A percentile compares a stretch with the other conserved stretches of the same genome.
phyloP scores from a whole-genome alignment of 2,797 vertebrate species.

The Merluccius polli region DNA sequence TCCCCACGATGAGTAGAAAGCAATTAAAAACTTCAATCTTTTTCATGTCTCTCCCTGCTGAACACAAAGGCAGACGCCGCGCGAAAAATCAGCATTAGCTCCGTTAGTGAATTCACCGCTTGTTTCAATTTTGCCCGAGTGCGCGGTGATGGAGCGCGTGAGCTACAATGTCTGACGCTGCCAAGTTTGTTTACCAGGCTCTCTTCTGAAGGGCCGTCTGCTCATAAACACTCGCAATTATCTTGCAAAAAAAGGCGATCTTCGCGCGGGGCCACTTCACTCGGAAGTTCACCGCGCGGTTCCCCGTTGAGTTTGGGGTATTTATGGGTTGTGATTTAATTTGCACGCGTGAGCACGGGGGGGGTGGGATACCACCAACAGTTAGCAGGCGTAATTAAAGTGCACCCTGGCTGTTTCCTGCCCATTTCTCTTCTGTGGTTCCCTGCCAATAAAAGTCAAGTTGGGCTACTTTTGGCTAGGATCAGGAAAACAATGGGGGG shows the following conservation, averaged over 20 bases:
- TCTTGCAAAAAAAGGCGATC: slow-evolving; percentile 55
- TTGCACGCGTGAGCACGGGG: slow-evolving; percentile 47
- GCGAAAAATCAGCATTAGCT: slow-evolving; percentile 59
- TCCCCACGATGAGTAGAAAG: slow-evolving; percentile 71
- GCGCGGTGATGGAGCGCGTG: slow-evolving; percentile 49
- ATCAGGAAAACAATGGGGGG: slow-evolving; percentile 31
- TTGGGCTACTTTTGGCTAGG: slow-evolving; percentile 45
- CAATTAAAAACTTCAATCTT: slow-evolving; percentile 78
- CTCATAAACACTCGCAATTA: slow-evolving; percentile 69
- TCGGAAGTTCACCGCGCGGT: slow-evolving; percentile 51
- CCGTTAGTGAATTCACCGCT: slow-evolving; percentile 48
- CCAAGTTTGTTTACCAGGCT: slow-evolving; percentile 66
- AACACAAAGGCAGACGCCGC: slow-evolving; percentile 66
- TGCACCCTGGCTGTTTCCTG: slow-evolving; percentile 56
- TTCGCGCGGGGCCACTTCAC: slow-evolving; percentile 53
- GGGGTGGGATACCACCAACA: slow-evolving; percentile 61
- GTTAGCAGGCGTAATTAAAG: slow-evolving; percentile 65
- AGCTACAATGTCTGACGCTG: slow-evolving; percentile 47
- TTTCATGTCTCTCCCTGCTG: slow-evolving; percentile 72
- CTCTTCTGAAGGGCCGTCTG: slow-evolving; percentile 49
- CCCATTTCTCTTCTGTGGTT: slow-evolving; percentile 30
- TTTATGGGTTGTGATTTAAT: slow-evolving; percentile 64
- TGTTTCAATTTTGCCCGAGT: slow-evolving; percentile 65
- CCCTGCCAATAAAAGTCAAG: slow-evolving; percentile 44
- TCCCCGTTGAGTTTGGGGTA: slow-evolving; percentile 58